Conservation (phyloP, 2,888 invertebrate species). For the Eumacrocentrus americanus region DNA sequence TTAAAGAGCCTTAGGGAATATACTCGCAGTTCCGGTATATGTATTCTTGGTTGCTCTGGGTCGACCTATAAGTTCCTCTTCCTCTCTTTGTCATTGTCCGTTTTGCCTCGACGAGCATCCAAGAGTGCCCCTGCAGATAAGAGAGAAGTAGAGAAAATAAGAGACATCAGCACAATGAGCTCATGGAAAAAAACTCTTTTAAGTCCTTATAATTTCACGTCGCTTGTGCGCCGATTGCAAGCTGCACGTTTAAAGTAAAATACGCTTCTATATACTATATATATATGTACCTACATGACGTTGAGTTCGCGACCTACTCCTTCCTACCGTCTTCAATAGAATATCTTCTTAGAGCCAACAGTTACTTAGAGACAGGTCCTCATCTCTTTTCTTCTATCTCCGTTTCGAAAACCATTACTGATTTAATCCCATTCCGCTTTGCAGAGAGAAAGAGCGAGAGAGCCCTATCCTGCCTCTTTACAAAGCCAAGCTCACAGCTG, state of each 20-base stretch:
- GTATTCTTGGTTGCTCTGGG: too few species aligned
- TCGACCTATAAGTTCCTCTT: too few species aligned
- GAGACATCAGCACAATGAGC: constrained; percentile 13
- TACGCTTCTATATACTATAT: constrained; percentile 24
- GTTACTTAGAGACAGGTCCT: constrained; percentile 28
- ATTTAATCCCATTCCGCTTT: constrained; percentile 9
- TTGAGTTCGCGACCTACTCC: too few species aligned
- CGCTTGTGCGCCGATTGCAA: constrained; percentile 35
- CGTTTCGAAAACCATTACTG: constrained; percentile 8
- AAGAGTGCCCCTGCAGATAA: constrained; percentile 19
- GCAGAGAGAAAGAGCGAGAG: neutral
- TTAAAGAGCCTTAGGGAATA: too few species aligned
- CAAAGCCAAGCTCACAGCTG: neutral
- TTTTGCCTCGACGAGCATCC: constrained; percentile 30
- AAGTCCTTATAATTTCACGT: constrained; percentile 38
- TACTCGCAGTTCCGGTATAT: too few species aligned
- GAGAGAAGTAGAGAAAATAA: too few species aligned
- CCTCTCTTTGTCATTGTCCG: constrained; percentile 47
- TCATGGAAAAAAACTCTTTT: constrained; percentile 30
- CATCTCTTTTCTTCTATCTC: constrained; percentile 1
- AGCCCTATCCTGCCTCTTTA: neutral
- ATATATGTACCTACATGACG: constrained; percentile 7
- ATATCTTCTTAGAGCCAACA: constrained; percentile 33
- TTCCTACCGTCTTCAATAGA: constrained; percentile 11
- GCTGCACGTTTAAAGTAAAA: constrained; percentile 35